phyloP scores from a whole-genome alignment of 2,113 vertebrate species.

The Mola mola region DNA sequence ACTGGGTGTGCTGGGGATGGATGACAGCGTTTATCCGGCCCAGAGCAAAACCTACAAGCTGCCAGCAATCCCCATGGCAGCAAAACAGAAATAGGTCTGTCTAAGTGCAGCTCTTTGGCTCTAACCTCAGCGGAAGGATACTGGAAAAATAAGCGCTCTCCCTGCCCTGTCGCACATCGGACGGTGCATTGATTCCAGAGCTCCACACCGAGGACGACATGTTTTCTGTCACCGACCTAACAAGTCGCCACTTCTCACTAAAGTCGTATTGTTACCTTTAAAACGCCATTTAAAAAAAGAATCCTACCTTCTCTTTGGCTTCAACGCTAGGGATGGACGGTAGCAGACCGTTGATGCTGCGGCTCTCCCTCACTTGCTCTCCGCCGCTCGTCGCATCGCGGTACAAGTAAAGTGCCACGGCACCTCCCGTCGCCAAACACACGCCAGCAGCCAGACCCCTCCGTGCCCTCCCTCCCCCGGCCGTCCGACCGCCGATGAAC shows the following conservation, averaged over 20 bases:
- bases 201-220: slow-evolving; percentile 14
- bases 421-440: slow-evolving; percentile 75
- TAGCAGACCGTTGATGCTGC: slow-evolving; percentile 54
- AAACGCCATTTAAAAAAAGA: not conserved
- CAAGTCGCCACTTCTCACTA: slow-evolving; percentile 3
- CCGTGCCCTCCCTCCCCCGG: slow-evolving; percentile 8
- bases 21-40: slow-evolving; percentile 53
- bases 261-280: slow-evolving; percentile 11
- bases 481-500: slow-evolving; percentile 18
- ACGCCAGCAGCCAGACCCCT: slow-evolving; percentile 56
- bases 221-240: not conserved
- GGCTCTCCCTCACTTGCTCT: slow-evolving; percentile 52
- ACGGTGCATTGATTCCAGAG: not conserved
- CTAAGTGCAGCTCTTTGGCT: not conserved
- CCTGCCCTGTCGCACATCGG: not conserved
- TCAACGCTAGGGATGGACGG: slow-evolving; percentile 72
- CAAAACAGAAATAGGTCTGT: slow-evolving; percentile 3
- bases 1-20: slow-evolving; percentile 48
- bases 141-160: not conserved
- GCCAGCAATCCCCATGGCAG: slow-evolving; percentile 1
- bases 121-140: slow-evolving; percentile 2
- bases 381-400: slow-evolving; percentile 31
- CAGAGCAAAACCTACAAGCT: slow-evolving; percentile 2
- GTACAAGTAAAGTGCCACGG: slow-evolving; percentile 71
- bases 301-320: slow-evolving; percentile 81